Evolutionary conservation across 2,888 invertebrate genomes (phyloP).

Genomic region (Trisateles emortualis): DNA sequence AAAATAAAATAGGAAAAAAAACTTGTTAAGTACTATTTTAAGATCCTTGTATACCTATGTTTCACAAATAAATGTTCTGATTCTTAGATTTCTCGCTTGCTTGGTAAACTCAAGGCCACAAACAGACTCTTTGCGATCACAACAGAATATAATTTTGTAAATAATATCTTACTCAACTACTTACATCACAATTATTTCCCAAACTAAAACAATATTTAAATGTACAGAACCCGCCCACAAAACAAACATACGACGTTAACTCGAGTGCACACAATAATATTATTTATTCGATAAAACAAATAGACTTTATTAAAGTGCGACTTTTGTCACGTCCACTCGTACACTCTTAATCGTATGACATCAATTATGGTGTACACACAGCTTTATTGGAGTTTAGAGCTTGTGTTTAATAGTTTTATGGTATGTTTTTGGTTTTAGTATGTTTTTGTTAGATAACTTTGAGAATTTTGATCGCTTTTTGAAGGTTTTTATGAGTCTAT

Average conservation of each 20-base stretch:
- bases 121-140: too few relatives aligned
- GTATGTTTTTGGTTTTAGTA: not conserved
- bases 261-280: conserved; percentile 63
- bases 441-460: conserved; percentile 1
- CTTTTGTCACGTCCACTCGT: conserved; percentile 77
- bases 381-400: conserved; percentile 24
- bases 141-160: too few relatives aligned
- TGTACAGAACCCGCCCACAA: conserved; percentile 17
- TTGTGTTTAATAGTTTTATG: accelerated
- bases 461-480: conserved; percentile 21
- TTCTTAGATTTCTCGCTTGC: too few relatives aligned
- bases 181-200: not conserved
- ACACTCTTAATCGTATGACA: conserved; percentile 67
- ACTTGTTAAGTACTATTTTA: too few relatives aligned
- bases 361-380: conserved; percentile 58
- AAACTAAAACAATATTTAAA: not conserved
- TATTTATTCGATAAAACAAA: conserved; percentile 82
- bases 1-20: too few relatives aligned
- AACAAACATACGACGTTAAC: conserved; percentile 31
- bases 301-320: conserved; percentile 77
- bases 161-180: too few relatives aligned
- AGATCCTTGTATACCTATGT: too few relatives aligned
- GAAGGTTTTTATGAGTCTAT: not conserved
- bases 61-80: too few relatives aligned
- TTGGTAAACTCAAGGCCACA: too few relatives aligned